Conservation (phyloP, 2,888 invertebrate genomes). For the Drosophila merina region DNA sequence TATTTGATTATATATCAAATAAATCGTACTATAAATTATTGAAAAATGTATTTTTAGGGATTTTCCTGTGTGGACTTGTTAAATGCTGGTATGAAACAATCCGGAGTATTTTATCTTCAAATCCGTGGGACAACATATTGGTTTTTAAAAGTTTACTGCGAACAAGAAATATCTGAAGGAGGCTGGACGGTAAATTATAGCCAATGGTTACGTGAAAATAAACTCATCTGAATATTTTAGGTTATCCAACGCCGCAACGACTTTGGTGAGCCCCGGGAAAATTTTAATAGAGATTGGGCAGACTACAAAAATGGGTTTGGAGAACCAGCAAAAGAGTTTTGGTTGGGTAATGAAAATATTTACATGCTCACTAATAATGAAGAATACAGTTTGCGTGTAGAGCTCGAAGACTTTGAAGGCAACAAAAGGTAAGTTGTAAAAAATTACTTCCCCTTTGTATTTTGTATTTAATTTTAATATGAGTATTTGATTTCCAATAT, state of each 20-base stretch:
- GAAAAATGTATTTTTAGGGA: conserved; percentile 86
- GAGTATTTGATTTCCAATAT: no score
- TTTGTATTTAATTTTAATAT: no score
- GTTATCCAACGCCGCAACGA: conserved; percentile 95
- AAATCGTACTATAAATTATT: neutral
- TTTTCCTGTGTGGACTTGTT: conserved; percentile 94
- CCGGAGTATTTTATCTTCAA: conserved; percentile 94
- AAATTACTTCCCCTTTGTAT: neutral
- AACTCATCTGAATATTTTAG: conserved; percentile 84
- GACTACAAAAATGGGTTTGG: conserved; percentile 97
- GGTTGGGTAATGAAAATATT: conserved; percentile 96
- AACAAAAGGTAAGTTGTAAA: conserved; percentile 89
- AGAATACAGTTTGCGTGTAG: conserved; percentile 93
- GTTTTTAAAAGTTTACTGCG: conserved; percentile 96
- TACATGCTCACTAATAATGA: conserved; percentile 97
- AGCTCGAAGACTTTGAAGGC: conserved; percentile 96
- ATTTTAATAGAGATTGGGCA: conserved; percentile 96
- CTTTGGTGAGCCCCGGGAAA: conserved; percentile 93
- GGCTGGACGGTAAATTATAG: conserved; percentile 93
- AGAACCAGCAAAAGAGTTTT: conserved; percentile 94
- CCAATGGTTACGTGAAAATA: no score
- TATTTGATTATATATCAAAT: neutral
- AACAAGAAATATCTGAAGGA: conserved; percentile 94
- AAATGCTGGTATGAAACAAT: conserved; percentile 93
- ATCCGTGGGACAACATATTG: conserved; percentile 96